Evolutionary conservation across 2,113 vertebrate genomes (phyloP).

Genomic region (Psittacara wagleri): DNA sequence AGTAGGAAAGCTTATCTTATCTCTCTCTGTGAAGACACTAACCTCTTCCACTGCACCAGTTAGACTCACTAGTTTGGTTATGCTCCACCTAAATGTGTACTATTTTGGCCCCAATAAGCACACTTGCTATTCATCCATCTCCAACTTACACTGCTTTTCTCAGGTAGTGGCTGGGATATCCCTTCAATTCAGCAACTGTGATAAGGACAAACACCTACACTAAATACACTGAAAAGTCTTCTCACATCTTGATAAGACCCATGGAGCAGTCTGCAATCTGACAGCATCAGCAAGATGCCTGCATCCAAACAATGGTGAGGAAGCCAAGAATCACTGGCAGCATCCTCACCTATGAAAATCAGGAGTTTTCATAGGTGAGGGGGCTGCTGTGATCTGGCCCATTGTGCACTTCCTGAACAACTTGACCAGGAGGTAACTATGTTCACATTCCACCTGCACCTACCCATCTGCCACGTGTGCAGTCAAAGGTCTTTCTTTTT

Average conservation of each 20-base stretch:
- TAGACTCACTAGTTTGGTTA: neutral
- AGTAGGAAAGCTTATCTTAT: neutral
- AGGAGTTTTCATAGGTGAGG: neutral
- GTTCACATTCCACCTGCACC: neutral
- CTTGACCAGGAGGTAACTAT: neutral
- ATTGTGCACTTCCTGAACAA: neutral
- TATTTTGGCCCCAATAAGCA: neutral
- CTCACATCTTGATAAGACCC: neutral
- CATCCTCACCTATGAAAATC: neutral
- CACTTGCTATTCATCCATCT: fast-evolving
- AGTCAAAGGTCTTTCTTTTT: neutral
- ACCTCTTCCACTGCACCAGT: neutral
- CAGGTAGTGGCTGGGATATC: neutral
- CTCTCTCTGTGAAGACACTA: neutral
- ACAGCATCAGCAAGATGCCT: neutral
- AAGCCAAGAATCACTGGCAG: neutral
- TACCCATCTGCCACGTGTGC: neutral
- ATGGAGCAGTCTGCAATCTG: neutral
- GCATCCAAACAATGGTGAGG: neutral
- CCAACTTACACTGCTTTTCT: neutral
- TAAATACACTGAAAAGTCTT: neutral
- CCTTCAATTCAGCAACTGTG: neutral
- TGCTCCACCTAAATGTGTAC: neutral
- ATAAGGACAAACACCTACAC: neutral
- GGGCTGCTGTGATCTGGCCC: neutral